phyloP scores from a whole-genome alignment of 2,113 vertebrate genomes.

The Lophius piscatorius region DNA sequence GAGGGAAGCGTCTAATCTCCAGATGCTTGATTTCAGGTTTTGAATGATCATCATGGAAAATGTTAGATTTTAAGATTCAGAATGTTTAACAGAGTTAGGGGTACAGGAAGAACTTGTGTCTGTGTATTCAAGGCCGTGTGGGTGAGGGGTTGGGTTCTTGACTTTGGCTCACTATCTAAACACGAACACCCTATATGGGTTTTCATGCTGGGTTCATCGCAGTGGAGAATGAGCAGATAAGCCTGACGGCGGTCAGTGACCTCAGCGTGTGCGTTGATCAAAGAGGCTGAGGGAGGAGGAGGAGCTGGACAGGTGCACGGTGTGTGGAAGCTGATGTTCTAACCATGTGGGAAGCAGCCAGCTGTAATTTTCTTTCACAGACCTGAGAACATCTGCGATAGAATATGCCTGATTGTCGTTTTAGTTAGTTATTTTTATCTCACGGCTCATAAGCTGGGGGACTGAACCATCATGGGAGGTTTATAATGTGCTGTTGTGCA shows the following conservation, averaged over 20 bases:
- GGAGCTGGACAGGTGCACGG: conserved; percentile 49
- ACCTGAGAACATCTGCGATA: conserved; percentile 35
- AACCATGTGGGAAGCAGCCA: conserved; percentile 39
- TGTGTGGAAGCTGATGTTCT: conserved; percentile 13
- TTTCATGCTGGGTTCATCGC: conserved; percentile 33
- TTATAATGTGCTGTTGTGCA: conserved; percentile 1
- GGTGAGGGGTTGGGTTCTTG: conserved; percentile 33
- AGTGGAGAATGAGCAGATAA: conserved; percentile 57
- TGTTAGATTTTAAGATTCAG: no score
- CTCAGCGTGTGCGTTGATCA: conserved; percentile 9
- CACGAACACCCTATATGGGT: conserved; percentile 37
- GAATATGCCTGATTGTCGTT: conserved; percentile 32
- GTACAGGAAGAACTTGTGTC: background rate
- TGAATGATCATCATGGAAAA: background rate
- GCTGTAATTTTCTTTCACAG: conserved; percentile 43
- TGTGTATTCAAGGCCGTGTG: conserved; percentile 29
- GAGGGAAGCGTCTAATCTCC: no score
- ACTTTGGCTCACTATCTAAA: conserved; percentile 57
- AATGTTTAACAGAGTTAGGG: background rate
- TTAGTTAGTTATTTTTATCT: conserved; percentile 63
- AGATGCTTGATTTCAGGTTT: no score
- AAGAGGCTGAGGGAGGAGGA: conserved; percentile 23
- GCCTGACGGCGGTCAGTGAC: conserved; percentile 37
- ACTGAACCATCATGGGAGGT: background rate
- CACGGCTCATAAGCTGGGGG: conserved; percentile 39